A percentile compares a stretch with the other conserved stretches of the same genome.
Evolutionary conservation across 2,113 vertebrate species (phyloP).

Genomic region (Zeus faber): DNA sequence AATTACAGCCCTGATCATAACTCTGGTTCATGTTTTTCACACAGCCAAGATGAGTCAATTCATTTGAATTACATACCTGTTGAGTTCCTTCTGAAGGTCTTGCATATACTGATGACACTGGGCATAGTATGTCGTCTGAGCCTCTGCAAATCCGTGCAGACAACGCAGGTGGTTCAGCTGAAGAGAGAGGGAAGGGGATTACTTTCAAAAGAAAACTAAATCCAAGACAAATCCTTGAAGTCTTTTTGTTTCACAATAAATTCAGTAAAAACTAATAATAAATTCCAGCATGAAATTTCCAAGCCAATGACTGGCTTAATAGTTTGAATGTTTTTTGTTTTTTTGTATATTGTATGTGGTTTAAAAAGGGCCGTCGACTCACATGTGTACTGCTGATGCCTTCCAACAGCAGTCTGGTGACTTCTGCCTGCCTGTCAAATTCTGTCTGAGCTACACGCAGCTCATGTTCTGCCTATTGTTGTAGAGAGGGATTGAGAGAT

Average conservation of each 20-base stretch:
- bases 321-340: background rate
- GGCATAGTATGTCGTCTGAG: slow-evolving; percentile 89
- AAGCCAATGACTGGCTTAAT: no score
- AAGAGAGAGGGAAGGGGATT: background rate
- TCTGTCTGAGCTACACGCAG: slow-evolving; percentile 92
- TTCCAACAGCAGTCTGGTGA: slow-evolving; percentile 90
- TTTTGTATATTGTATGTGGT: background rate
- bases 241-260: no score
- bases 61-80: slow-evolving; percentile 79
- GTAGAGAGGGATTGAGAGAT: background rate
- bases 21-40: no score
- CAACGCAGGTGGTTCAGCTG: slow-evolving; percentile 96
- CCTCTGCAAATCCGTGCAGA: slow-evolving; percentile 90
- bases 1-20: no score
- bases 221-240: no score
- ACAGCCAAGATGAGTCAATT: no score
- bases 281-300: no score
- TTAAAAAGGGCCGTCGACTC: slow-evolving; percentile 64
- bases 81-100: slow-evolving; percentile 90
- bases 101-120: slow-evolving; percentile 94
- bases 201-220: background rate
- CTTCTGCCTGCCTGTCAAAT: slow-evolving; percentile 93
- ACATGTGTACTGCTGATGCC: slow-evolving; percentile 97
- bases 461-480: slow-evolving; percentile 86
- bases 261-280: no score